phyloP scores from a whole-genome alignment of 2,888 invertebrate species.

The Nemapogon koenigi region DNA sequence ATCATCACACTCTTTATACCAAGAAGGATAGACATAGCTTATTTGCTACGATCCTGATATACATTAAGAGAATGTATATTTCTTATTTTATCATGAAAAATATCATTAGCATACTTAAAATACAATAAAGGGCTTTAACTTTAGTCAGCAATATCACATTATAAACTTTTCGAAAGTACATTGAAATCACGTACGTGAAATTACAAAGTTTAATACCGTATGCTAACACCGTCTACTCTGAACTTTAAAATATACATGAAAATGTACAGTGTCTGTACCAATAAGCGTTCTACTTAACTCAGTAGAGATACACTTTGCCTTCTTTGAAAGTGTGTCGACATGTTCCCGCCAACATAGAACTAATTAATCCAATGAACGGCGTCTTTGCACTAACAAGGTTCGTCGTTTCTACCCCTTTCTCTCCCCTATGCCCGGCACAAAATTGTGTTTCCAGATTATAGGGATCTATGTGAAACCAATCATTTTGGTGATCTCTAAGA shows the following conservation, averaged over 20 bases:
- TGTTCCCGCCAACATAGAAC: slow-evolving; percentile 40
- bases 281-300: slow-evolving; percentile 25
- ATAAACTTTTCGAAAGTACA: background rate
- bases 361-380: slow-evolving; percentile 59
- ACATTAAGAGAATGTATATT: too few relatives aligned
- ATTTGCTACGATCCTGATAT: too few relatives aligned
- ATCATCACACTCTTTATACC: too few relatives aligned
- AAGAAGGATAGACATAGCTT: too few relatives aligned
- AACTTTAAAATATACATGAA: slow-evolving; percentile 43
- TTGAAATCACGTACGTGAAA: background rate
- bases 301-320: slow-evolving; percentile 16
- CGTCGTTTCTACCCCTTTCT: slow-evolving; percentile 43
- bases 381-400: slow-evolving; percentile 52
- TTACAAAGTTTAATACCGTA: slow-evolving; percentile 14
- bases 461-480: background rate
- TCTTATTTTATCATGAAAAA: too few relatives aligned
- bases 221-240: slow-evolving; percentile 25
- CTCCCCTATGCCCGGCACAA: slow-evolving; percentile 21
- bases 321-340: slow-evolving; percentile 33
- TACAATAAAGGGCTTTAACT: too few relatives aligned
- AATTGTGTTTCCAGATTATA: slow-evolving; percentile 41
- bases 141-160: too few relatives aligned
- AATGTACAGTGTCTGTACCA: slow-evolving; percentile 35
- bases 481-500: background rate
- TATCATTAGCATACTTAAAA: too few relatives aligned